Percentiles rank a stretch among this genome's conserved stretches.
phyloP scores from a whole-genome alignment of 2,888 invertebrate species.

The Smittia aterrima region DNA sequence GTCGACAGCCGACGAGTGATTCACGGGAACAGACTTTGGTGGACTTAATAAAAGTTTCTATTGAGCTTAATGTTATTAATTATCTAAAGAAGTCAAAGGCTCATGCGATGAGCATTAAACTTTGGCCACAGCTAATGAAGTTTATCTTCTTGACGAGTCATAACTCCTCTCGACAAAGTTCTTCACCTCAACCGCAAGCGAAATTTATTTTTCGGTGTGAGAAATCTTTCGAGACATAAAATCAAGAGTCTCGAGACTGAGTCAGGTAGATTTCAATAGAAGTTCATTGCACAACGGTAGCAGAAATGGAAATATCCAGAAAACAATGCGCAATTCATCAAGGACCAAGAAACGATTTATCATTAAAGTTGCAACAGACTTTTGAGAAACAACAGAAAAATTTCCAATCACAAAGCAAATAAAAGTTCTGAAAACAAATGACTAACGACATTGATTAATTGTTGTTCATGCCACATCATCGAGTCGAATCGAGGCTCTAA shows the following conservation, averaged over 20 bases:
- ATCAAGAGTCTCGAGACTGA: neutral
- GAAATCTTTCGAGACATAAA: neutral
- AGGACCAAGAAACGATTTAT: neutral
- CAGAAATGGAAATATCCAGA: neutral
- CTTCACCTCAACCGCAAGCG: neutral
- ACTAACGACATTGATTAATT: constrained; percentile 35
- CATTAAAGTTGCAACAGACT: constrained; percentile 17
- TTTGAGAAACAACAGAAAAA: constrained; percentile 17
- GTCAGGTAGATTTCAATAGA: neutral
- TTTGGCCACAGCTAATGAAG: neutral
- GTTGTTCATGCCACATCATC: neutral
- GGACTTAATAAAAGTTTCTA: neutral
- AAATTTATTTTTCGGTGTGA: neutral
- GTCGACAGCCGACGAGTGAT: neutral
- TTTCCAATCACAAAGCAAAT: constrained; percentile 19
- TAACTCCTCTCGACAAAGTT: neutral
- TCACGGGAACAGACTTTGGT: neutral
- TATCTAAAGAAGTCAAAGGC: neutral
- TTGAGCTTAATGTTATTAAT: neutral
- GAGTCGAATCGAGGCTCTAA: neutral
- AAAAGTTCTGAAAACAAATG: constrained; percentile 25
- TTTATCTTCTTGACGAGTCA: neutral
- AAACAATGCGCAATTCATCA: constrained; percentile 11
- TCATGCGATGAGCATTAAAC: neutral
- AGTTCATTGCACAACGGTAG: constrained; percentile 3